Conservation (phyloP, 2,888 invertebrate species). For the Ochropleura plecta region DNA sequence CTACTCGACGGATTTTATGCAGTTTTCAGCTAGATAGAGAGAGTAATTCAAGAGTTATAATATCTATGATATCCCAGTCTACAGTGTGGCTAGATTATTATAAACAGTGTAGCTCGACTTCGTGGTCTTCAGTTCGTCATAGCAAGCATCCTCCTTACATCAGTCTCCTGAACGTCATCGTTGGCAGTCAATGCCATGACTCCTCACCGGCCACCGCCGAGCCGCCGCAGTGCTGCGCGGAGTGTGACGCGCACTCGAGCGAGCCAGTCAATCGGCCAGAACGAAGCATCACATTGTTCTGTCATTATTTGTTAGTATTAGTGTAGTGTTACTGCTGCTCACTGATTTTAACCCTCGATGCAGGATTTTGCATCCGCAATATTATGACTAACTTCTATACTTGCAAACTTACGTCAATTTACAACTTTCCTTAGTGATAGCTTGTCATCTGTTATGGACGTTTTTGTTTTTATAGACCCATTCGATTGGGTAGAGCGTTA, state of each 20-base stretch:
- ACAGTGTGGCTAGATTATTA: not conserved
- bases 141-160: not conserved
- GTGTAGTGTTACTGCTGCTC: constrained; percentile 7
- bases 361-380: not conserved
- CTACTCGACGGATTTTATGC: no score
- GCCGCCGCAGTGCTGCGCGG: constrained; percentile 11
- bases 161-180: not conserved
- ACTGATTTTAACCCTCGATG: not conserved
- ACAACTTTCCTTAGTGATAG: not conserved
- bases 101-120: not conserved
- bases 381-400: not conserved
- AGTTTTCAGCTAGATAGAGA: no score
- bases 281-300: constrained; percentile 36
- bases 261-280: constrained; percentile 57
- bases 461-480: not conserved
- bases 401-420: not conserved
- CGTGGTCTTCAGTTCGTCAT: not conserved
- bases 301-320: constrained; percentile 27
- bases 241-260: constrained; percentile 43
- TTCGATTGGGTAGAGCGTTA: not conserved
- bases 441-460: not conserved
- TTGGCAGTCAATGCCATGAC: constrained; percentile 38
- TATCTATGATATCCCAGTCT: no score
- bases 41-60: no score
- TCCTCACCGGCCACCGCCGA: not conserved